Evolutionary conservation across 2,113 vertebrate species (phyloP), one percentile per base, ranked within the genome.

Genomic region (Sardina pilchardus): DNA sequence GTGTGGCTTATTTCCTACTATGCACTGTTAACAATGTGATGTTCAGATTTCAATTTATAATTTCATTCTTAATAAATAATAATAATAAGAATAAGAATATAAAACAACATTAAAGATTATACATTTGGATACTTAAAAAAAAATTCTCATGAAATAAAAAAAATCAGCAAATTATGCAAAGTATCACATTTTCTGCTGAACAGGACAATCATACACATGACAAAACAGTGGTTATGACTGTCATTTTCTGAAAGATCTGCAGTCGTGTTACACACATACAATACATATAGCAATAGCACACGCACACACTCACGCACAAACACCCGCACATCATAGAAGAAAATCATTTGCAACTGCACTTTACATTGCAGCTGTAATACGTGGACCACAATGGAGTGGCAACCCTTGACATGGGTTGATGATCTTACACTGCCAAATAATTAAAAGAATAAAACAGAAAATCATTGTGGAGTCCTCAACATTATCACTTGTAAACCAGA

Each of bases 1-100:
- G 81, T 90, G 91, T 94, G 92, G 91, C 92, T 93, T 93, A 86
- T 89, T 90, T 94, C 90, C 89, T 91, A 91, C 90, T 84, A 89
- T 50, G 83, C 91, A 90, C 75, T 90, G 71, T 90, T 88, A 87
- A 90, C 86, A 82, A 88, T 91, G 89, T 78, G 87, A 84, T 53
- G 75, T 91, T 90, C 63, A 89, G 92, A 89, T 84, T 89, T 47
- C 78, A 90, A 86, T 88, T 89, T 44, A 87, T 87, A 85, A 63
- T 91, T 84, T 82, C 59, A 88, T 91, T 88, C 80, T 81, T 81
- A 92, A 93, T 92, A 93, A 93, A 93, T 92, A 91, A 89, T 83
- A 67, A 88, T 45, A 80, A 82, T 12, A 21, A 59, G 43, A 85
- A 84, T 26, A 86, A 3, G 53, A 87, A 34, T 82, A 81, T 47